These are phyloP conservation scores for Peromyscus polionotus DNA, from an alignment of 2,113 vertebrate genomes.

Conservation along the genomic window DNA sequence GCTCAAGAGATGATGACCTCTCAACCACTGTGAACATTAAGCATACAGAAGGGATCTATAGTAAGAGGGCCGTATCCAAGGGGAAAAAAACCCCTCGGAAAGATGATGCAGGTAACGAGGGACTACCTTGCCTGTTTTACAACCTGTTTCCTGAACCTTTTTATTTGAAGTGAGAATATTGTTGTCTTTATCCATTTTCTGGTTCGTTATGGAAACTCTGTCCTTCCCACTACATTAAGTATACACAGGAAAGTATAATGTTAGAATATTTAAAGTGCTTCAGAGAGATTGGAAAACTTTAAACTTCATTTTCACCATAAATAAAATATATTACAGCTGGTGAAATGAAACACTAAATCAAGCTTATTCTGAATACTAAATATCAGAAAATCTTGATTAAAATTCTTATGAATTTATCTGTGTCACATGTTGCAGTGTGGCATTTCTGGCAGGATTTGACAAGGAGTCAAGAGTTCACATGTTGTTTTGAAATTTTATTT, in stretches of 20 bases:
- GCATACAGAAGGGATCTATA: conserved; percentile 88
- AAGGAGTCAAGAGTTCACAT: neutral
- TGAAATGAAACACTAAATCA: conserved; percentile 30
- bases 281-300: conserved; percentile 20
- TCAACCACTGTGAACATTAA: conserved; percentile 74
- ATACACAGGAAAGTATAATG: conserved; percentile 25
- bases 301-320: conserved; percentile 61
- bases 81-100: neutral
- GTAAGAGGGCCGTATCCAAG: conserved; percentile 83
- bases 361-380: conserved; percentile 47
- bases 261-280: conserved; percentile 51
- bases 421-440: neutral
- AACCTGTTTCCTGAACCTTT: neutral
- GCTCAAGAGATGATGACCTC: conserved; percentile 74
- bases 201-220: neutral
- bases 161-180: conserved; percentile 55
- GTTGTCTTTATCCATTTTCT: conserved; percentile 25
- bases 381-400: conserved; percentile 51
- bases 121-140: neutral
- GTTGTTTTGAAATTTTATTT: neutral
- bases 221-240: neutral
- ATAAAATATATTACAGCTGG: conserved; percentile 35
- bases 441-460: neutral
- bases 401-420: conserved; percentile 37
- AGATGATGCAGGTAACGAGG: conserved; percentile 76